Evolutionary conservation across 2,113 vertebrate genomes (phyloP).

Genomic region (Dipodomys ordii): DNA sequence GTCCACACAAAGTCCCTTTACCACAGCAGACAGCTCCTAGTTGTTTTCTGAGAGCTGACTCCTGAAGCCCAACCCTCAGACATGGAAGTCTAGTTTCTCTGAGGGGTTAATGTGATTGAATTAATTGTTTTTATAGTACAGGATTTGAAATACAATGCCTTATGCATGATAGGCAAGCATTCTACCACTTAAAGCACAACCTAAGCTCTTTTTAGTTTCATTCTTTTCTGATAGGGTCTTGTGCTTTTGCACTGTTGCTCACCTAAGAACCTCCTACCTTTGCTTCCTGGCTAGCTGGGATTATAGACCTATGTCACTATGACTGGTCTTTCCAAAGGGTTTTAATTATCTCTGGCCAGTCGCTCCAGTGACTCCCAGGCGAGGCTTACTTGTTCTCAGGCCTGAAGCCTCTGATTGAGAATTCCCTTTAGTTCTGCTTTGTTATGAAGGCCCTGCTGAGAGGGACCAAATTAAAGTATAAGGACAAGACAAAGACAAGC

Average conservation of each 20-base stretch:
- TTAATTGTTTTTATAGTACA: no score
- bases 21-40: background rate
- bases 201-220: no score
- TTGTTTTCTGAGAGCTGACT: background rate
- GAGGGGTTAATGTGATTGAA: background rate
- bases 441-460: background rate
- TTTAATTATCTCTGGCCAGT: background rate
- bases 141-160: no score
- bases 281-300: no score
- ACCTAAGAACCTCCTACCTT: no score
- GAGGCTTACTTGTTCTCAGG: background rate
- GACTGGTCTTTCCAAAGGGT: background rate
- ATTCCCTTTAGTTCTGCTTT: background rate
- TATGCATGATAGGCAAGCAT: no score
- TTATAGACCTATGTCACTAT: no score
- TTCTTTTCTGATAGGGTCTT: no score
- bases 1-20: background rate
- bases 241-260: no score
- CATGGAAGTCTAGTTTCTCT: background rate
- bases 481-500: conserved; percentile 46
- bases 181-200: no score
- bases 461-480: background rate
- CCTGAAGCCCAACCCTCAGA: background rate
- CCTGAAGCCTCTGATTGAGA: background rate
- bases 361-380: background rate